Evolutionary conservation across 2,113 vertebrate genomes (phyloP), one percentile per base, ranked within the genome.

Genomic region (Platycercus adscitus): DNA sequence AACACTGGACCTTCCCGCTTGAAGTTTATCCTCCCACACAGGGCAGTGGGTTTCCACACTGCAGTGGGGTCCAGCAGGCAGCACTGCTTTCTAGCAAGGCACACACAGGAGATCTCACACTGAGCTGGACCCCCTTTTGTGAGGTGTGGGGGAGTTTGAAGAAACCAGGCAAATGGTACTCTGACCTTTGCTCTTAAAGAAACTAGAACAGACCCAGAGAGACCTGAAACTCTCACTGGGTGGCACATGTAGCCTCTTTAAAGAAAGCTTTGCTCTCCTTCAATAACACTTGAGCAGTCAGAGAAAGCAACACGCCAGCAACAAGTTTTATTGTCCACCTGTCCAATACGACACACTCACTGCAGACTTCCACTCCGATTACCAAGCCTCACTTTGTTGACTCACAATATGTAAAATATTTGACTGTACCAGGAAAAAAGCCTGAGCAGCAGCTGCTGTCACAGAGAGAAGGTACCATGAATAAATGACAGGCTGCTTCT

Each of bases 161-260:
- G 92, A 60, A 93, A 81, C 5, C 43, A 55, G 13, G 61, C 81
- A 81, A 94, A 93, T 65, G 80, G 76, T 79, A n/a, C 68, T 39
- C 20, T 83, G 85, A 94, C 87, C 89, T 93, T 85, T 93, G 94
- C 85, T 60, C 56, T 96, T 55, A 93, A 85, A 86, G 76, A 90
- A 96, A 94, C 76, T 2, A 76, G 15, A 47, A 53, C n/a, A 78
- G 64, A 25, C 0, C 2, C 21, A 55, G 39, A 39, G 44, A 82
- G 52, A 33, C 37, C 43, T 49, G 53, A 86, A 95, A 83, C 17
- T 73, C 44, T 55, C 79, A 44, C 76, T 65, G 73, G 81, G 70
- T 68, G 89, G 80, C 79, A 91, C 13, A 64, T 7, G 7, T 52
- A 70, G n/a, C 18, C n/a, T 9, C 93, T 76, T 64, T 26, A 58